Conservation (phyloP, 1,140 invertebrate genomes). For the Drosophila sturtevanti region DNA sequence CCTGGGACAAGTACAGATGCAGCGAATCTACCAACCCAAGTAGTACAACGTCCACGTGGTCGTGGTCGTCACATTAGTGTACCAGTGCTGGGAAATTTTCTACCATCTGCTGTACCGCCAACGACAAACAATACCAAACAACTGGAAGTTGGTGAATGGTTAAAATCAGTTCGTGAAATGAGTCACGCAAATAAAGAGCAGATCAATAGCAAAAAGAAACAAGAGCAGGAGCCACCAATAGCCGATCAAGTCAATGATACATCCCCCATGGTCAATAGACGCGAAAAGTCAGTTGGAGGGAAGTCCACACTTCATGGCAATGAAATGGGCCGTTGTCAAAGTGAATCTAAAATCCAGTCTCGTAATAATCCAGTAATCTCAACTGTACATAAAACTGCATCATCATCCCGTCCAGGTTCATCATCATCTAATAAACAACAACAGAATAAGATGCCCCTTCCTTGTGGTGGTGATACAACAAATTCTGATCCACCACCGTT, state of each 20-base stretch:
- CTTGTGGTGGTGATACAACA: background rate
- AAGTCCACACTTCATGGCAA: no score
- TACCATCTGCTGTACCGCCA: background rate
- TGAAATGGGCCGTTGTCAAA: background rate
- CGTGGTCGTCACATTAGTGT: background rate
- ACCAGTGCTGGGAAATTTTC: constrained; percentile 18
- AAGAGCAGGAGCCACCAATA: background rate
- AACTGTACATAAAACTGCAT: background rate
- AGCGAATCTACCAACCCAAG: background rate
- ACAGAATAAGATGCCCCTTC: no score
- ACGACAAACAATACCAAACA: background rate
- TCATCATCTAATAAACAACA: no score
- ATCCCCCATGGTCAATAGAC: no score
- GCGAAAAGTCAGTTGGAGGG: no score
- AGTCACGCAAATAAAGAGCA: background rate
- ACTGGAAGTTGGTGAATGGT: constrained; percentile 25
- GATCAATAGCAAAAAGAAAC: background rate
- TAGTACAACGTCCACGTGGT: background rate
- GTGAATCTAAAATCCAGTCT: background rate
- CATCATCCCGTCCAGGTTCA: no score
- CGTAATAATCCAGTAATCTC: background rate
- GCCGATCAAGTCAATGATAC: background rate
- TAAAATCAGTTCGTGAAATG: constrained; percentile 8
- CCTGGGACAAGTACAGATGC: background rate
- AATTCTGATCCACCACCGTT: background rate